A percentile compares a stretch with the other conserved stretches of the same genome.
Evolutionary conservation across 1,140 invertebrate species (phyloP).

Genomic region (Bombus sylvicola): DNA sequence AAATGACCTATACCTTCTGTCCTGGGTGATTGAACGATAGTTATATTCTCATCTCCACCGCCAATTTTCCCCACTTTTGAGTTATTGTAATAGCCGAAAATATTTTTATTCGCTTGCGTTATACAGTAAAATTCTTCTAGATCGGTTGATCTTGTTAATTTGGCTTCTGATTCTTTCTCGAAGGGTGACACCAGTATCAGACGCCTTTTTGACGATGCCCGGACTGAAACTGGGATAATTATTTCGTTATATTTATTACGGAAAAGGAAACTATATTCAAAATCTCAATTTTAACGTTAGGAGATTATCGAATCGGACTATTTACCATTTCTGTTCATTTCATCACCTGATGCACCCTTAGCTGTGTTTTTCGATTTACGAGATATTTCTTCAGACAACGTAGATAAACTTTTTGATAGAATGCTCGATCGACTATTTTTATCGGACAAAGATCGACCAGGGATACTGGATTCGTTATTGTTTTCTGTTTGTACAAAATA

Average conservation of each 20-base stretch:
- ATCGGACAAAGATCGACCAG: background rate
- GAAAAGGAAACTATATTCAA: background rate
- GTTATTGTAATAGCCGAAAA: slow-evolving; percentile 55
- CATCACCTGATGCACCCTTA: slow-evolving; percentile 73
- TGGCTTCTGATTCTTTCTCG: slow-evolving; percentile 63
- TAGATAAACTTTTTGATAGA: slow-evolving; percentile 54
- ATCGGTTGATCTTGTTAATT: slow-evolving; percentile 48
- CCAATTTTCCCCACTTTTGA: slow-evolving; percentile 64
- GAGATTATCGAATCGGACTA: background rate
- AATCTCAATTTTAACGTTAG: background rate
- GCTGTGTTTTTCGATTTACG: slow-evolving; percentile 68
- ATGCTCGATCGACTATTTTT: slow-evolving; percentile 26
- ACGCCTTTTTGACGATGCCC: slow-evolving; percentile 65
- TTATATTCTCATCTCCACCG: slow-evolving; percentile 68
- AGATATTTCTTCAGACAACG: slow-evolving; percentile 35
- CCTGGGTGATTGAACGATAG: slow-evolving; percentile 57
- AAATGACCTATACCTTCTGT: slow-evolving; percentile 44
- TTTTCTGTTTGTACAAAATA: slow-evolving; percentile 56
- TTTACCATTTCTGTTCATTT: slow-evolving; percentile 62
- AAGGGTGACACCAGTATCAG: slow-evolving; percentile 73
- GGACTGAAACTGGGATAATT: slow-evolving; percentile 54
- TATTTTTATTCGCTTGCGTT: slow-evolving; percentile 53
- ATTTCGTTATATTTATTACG: background rate
- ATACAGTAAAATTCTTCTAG: slow-evolving; percentile 54
- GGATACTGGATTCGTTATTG: slow-evolving; percentile 30